Base-by-base conservation (phyloP, 2,797 vertebrate genomes). In the Coracias cyanogaster region DNA sequence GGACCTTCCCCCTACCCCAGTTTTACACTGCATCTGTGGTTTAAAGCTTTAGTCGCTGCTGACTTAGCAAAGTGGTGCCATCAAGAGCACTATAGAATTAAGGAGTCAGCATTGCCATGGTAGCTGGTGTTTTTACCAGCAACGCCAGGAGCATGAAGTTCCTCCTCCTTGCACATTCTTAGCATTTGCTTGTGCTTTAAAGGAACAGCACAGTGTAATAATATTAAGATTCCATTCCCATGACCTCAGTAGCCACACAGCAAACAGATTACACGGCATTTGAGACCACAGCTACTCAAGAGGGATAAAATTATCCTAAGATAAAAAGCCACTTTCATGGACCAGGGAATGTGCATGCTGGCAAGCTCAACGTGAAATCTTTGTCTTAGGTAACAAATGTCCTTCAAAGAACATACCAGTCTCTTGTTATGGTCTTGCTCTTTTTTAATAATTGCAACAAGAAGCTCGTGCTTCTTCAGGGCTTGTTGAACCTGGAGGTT, bases 361-460 rank as follows among this genome's bases (percentile, higher is more conserved):
- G 41, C 45, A 31, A 43, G 28, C 25, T 69, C 28, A 62, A 22
- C 12, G 8, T 26, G 18, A 41, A 25, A 22, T 26, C 54, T 78
- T 33, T 43, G 7, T 31, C 16, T 60, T 48, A 16, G 7, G 12
- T 74, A 58, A 58, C 33, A 79, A 87, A 35, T 11, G 60, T 0
- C 14, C 41, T 78, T 52, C 61, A 60, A 39, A 81, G 80, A 74
- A 97, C 97, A 96, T 98, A 99, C 99, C 99, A 99, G 97, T 69
- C 99, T 99, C 86, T 89, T 98, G 92, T 97, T 99, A 91, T 99
- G 99, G 33, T 99, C 98, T 62, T 98, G 98, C 20, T 99, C 98
- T 97, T 98, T 99, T 90, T 96, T 98, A 77, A 99, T 95, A 62
- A 99, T 98, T 29, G 98, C 97, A 93, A 98, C 96, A 65, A 99